phyloP scores from a whole-genome alignment of 2,888 invertebrate genomes.

The Alentia gelatinosa region DNA sequence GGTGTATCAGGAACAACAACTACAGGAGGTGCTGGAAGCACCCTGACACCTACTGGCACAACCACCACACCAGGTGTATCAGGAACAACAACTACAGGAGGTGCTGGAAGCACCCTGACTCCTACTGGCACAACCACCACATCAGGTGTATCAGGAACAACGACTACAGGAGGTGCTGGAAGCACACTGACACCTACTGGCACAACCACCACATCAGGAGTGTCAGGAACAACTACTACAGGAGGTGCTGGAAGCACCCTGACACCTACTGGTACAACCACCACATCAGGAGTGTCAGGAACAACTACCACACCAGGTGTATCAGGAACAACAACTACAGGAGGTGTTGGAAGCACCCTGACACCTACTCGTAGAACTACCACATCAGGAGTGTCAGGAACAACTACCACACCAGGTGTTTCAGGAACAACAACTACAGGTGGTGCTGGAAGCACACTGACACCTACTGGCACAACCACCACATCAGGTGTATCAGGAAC shows the following conservation, averaged over 20 bases:
- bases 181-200: not conserved
- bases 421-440: not conserved
- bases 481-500: not conserved
- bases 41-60: not conserved
- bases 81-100: not conserved
- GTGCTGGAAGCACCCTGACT: not conserved
- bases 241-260: not conserved
- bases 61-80: not conserved
- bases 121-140: not conserved
- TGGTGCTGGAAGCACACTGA: not conserved
- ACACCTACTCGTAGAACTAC: not conserved
- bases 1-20: not conserved
- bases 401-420: not conserved
- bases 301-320: not conserved
- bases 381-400: not conserved
- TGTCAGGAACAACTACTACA: not conserved
- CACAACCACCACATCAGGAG: not conserved
- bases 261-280: not conserved
- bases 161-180: not conserved
- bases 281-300: not conserved
- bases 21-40: not conserved
- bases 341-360: not conserved
- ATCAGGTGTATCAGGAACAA: not conserved
- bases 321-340: not conserved
- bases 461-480: not conserved